Base-by-base conservation (phyloP, 2,888 invertebrate species). In the Mylabris sibirica region DNA sequence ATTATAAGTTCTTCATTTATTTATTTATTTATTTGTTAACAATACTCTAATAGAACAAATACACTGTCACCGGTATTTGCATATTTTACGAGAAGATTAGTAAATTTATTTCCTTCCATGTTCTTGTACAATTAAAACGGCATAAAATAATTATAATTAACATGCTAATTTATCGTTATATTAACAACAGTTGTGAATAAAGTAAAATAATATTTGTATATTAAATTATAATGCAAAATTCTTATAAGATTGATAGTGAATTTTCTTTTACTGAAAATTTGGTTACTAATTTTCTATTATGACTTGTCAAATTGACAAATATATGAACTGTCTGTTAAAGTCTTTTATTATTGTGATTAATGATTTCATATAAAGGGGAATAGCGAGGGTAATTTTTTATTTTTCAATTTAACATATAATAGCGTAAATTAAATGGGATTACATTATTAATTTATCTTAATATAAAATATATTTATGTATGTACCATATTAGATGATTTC, bases 271-370 rank as follows among this genome's bases (percentile, higher is more conserved):
- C 2, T 8, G 3, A 20, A 49, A 49, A 49, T 49, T 49, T 9
- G 8, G 20, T 11, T 49, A 49, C n/a, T 49, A 49, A 49, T 49
- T 49, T 49, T 17, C 49, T 20, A 49, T 49, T 49, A 49, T 49
- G 5, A 49, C 17, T 20, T 49, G 20, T 49, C 17, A 49, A 20
- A 63, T 63, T 30, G n/a, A 30, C 24, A 30, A 35, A 60, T 66
- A 65, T 65, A 61, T 65, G 49, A 65, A 63, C 63, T 63, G 59
- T 59, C 60, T 64, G 64, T 59, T 59, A 64, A 67, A 64, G 61
- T 49, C 61, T 49, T 64, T 67, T 49, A 20, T 63, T 64, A 53
- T 44, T 64, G 30, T 67, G 64, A 67, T 64, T 60, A 67, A 67
- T 67, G 64, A 64, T 64, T 57, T 38, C 24, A 17, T 30, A 59